A percentile compares a stretch with the other conserved stretches of the same genome.
Conservation (phyloP, 2,888 invertebrate genomes). For the Clusia tigrina region DNA sequence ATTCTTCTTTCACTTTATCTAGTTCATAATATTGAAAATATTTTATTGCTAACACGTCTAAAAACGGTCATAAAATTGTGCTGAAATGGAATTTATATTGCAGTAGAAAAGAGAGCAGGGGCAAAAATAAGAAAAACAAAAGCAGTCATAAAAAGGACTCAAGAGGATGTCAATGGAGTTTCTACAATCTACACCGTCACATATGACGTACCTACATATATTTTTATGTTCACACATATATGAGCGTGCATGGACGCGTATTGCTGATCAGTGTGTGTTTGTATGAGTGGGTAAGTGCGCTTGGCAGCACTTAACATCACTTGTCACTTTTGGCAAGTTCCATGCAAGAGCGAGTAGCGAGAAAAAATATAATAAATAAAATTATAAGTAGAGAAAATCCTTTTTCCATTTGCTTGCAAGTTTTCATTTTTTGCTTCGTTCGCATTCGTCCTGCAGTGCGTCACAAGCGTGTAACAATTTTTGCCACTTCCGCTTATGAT, state of each 20-base stretch:
- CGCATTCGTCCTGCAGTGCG: background rate
- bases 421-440: background rate
- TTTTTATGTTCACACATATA: background rate
- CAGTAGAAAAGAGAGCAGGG: background rate
- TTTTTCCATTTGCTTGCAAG: slow-evolving; percentile 17
- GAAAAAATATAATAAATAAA: background rate
- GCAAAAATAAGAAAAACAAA: background rate
- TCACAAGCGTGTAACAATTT: slow-evolving; percentile 13
- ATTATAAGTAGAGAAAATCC: background rate
- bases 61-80: background rate
- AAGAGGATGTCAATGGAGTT: background rate
- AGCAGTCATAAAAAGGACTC: background rate
- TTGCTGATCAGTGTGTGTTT: background rate
- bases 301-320: slow-evolving; percentile 17
- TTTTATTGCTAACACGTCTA: background rate
- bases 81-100: background rate
- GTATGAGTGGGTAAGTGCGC: background rate
- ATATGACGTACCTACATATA: background rate
- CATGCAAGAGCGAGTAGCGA: background rate
- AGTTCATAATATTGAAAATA: background rate
- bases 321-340: slow-evolving; percentile 11
- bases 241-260: background rate
- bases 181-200: background rate
- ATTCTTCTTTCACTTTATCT: background rate
- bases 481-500: slow-evolving; percentile 23